A percentile compares a stretch with the other conserved stretches of the same genome.
phyloP scores from a whole-genome alignment of 2,113 vertebrate genomes.

The Microtus pennsylvanicus region DNA sequence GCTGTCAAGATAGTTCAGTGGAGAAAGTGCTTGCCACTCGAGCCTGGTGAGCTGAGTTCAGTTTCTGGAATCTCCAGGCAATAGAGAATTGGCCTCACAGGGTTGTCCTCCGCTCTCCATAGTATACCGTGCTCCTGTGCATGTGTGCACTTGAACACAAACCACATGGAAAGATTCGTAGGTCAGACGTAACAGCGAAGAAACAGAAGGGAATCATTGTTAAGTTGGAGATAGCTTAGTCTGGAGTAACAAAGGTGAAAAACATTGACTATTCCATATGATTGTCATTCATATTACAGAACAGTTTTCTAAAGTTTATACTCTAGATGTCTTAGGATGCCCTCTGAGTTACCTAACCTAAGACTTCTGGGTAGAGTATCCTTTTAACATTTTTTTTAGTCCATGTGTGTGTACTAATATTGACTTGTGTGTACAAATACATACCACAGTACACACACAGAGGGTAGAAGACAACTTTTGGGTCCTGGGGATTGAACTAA shows the following conservation, averaged over 20 bases:
- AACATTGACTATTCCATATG: not conserved
- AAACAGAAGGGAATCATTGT: not conserved
- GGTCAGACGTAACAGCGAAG: not conserved
- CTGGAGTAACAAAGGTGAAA: slow-evolving; percentile 27
- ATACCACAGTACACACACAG: not conserved
- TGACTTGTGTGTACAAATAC: not conserved
- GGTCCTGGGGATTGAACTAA: not conserved
- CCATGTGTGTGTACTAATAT: not conserved
- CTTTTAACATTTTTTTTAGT: not conserved
- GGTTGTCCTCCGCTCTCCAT: not conserved
- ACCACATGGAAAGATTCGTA: too few relatives aligned
- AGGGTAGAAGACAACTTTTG: not conserved
- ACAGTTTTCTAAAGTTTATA: slow-evolving; percentile 9
- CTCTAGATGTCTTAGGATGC: not conserved
- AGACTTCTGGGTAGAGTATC: not conserved
- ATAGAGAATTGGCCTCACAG: too few relatives aligned
- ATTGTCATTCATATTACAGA: slow-evolving; percentile 44
- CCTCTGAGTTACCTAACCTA: not conserved
- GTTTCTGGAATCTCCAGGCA: not conserved
- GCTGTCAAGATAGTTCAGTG: not conserved
- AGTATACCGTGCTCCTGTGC: not conserved
- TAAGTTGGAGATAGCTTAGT: not conserved
- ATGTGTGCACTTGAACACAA: not conserved
- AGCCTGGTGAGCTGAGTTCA: too few relatives aligned
- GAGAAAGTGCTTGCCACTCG: not conserved